Base-by-base conservation (phyloP, 1,140 invertebrate species). In the Papilio aristodemus region DNA sequence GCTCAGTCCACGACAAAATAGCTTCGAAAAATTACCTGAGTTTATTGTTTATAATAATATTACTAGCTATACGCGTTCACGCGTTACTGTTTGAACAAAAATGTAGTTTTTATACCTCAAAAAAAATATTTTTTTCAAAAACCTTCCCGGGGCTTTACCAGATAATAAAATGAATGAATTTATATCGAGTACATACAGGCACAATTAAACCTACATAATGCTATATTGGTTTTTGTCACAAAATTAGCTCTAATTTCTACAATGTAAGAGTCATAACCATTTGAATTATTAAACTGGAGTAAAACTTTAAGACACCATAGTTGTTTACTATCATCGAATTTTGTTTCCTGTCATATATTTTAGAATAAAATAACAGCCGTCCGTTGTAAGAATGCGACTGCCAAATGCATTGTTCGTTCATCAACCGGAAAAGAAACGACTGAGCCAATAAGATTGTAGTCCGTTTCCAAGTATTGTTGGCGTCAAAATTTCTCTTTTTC, bases 391-490 rank as follows among this genome's bases (percentile, higher is more conserved):
- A 78, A 75, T 75, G 73, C 77, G 77, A 84, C 69, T 85, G 79
- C 81, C 83, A 85, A 83, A 79, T 74, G 73, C 75, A 83, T 81
- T 81, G 77, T 79, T 78, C 41, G 72, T 58, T 9, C 67, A 25
- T 37, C 36, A 66, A 68, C 72, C 71, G 76, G 80, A 78, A 80
- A 72, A 73, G 22, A 37, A 67, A 67, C 46, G 58, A 69, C 59
- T 80, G 83, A 80, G 83, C 81, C 83, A 85, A 80, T 70, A 58
- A 22, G 27, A 75, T 58, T 84, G 69, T 75, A 82, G 78, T 69
- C 67, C 74, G 73, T 83, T 85, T 79, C 77, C 22, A 57, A 58
- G 71, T 78, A 80, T 81, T 80, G 76, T 81, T 76, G 72, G 76
- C 39, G 57, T 9, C n/a, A 64, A 19, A 36, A 60, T 37, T 10